Conservation (phyloP, 2,888 invertebrate species). For the Lordiphosa andalusiaca region DNA sequence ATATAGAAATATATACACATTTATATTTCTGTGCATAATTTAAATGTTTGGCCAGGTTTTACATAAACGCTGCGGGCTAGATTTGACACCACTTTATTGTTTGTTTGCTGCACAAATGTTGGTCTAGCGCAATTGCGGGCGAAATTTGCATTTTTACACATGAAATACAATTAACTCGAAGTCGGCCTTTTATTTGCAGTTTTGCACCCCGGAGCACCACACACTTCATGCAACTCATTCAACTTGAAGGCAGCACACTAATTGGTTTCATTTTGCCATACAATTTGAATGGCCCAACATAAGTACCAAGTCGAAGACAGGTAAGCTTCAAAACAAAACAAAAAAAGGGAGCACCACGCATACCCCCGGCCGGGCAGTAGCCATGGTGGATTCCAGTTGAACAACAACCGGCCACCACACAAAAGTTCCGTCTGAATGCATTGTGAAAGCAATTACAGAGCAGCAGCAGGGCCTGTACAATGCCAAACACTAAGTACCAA, state of each 20-base stretch:
- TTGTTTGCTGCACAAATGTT: background rate
- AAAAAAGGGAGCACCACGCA: background rate
- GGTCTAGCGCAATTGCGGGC: constrained; percentile 1
- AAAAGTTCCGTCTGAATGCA: constrained; percentile 15
- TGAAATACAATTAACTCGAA: background rate
- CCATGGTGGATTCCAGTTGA: background rate
- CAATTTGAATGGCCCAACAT: constrained; percentile 6
- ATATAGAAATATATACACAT: constrained; percentile 30
- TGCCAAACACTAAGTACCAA: constrained; percentile 22
- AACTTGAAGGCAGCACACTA: constrained; percentile 3
- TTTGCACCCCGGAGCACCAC: background rate
- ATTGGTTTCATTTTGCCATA: constrained; percentile 12
- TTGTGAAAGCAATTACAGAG: constrained; percentile 36
- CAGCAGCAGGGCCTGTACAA: constrained; percentile 13
- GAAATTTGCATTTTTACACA: constrained; percentile 2
- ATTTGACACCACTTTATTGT: constrained; percentile 35
- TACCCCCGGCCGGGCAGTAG: background rate
- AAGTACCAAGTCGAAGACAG: constrained; percentile 7
- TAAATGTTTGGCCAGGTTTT: constrained; percentile 14
- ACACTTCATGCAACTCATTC: background rate
- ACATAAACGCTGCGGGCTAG: constrained; percentile 15
- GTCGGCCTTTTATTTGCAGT: background rate
- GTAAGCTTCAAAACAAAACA: constrained; percentile 2
- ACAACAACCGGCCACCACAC: background rate
- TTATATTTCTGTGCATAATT: constrained; percentile 32